phyloP scores from a whole-genome alignment of 2,888 invertebrate species.

The Imbricaverruca yamaguchii region DNA sequence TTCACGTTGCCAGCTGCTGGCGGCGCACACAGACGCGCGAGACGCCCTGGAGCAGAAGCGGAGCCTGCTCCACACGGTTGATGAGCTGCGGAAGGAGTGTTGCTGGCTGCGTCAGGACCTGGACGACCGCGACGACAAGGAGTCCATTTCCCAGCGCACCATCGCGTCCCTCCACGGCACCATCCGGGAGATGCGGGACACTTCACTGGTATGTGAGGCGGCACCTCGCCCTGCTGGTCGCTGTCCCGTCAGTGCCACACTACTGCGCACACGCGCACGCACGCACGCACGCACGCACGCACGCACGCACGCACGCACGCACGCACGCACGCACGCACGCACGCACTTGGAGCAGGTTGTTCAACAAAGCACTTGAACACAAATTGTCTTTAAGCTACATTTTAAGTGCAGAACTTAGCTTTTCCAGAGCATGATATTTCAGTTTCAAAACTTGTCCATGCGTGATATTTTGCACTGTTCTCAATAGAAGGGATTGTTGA shows the following conservation, averaged over 20 bases:
- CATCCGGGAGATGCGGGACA: background rate
- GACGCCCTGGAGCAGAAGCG: background rate
- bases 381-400: too few species aligned
- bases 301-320: constrained; percentile 22
- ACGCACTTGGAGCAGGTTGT: background rate
- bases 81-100: background rate
- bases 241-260: too few species aligned
- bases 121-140: background rate
- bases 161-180: background rate
- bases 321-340: constrained; percentile 11
- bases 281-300: constrained; percentile 22
- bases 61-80: background rate
- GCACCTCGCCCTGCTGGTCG: background rate
- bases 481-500: too few species aligned
- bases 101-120: background rate
- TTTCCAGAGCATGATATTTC: too few species aligned
- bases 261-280: constrained; percentile 13
- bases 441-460: too few species aligned
- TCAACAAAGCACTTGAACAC: too few species aligned
- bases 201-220: background rate
- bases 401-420: too few species aligned
- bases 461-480: too few species aligned
- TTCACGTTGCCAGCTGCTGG: background rate
- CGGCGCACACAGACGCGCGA: background rate
- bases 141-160: background rate